Evolutionary conservation across 2,113 vertebrate species (phyloP), one percentile per base, ranked within the genome.

Genomic region (Triplophysa tibetana): DNA sequence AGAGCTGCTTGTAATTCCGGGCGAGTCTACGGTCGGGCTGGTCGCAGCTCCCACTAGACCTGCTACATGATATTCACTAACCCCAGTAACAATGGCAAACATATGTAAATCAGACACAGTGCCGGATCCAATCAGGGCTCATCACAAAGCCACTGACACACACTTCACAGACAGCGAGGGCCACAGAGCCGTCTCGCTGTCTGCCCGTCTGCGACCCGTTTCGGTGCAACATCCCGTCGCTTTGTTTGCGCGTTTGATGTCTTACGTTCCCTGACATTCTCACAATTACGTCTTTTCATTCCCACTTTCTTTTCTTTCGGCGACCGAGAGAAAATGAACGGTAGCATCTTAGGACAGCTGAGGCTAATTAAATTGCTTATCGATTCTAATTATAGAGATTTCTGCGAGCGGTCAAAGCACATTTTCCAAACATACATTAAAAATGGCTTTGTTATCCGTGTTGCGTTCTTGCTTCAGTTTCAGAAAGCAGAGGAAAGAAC

Each of bases 41-140:
- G 85, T 87, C 84, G 84, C 89, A 60, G 88, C 78, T 91, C 91
- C 89, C 91, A 65, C 64, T 69, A 87, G 90, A 86, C 85, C 89
- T 88, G 87, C 88, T 91, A 91, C 92, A 91, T 90, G 90, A 92
- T 91, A 92, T 92, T 89, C 89, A 90, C 91, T 92, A 91, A 93
- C 89, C 89, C 83, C 86, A 61, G 83, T 89, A 92, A 92, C 90
- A 92, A 91, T 89, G 89, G 89, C 89, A 91, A 92, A 93, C 90
- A 91, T 89, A 93, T 93, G 90, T 90, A 92, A 91, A 92, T 92
- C 85, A 89, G 88, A 80, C 84, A 66, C 81, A 83, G 85, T 88
- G 88, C 88, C 90, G 84, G 73, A 88, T 89, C 89, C 90, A 91
- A 90, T 91, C 90, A 90, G 87, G 83, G 43, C 85, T 62, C 45